These are phyloP conservation scores for Synanthedon vespiformis DNA, from an alignment of 2,888 invertebrate species.

Conservation along the genomic window DNA sequence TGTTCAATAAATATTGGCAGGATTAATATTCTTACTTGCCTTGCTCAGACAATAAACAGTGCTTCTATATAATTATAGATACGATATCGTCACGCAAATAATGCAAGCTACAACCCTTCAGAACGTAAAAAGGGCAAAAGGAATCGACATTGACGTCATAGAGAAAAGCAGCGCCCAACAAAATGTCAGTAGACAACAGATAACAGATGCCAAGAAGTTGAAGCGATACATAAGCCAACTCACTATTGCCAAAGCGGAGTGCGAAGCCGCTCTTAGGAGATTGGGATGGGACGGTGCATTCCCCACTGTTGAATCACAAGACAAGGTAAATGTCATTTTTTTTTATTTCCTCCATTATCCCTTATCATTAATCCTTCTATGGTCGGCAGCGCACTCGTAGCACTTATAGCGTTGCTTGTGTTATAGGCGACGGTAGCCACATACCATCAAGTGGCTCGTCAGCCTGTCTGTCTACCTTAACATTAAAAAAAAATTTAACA, in stretches of 20 bases:
- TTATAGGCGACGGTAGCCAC: no score
- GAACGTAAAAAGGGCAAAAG: conserved; percentile 88
- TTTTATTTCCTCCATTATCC: no score
- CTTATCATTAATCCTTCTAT: no score
- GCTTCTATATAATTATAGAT: conserved; percentile 49
- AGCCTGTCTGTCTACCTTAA: no score
- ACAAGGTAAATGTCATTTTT: conserved; percentile 34
- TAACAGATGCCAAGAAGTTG: conserved; percentile 83
- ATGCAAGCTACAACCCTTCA: conserved; percentile 94
- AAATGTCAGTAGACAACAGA: conserved; percentile 79
- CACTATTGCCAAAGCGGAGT: conserved; percentile 83
- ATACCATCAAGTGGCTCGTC: no score
- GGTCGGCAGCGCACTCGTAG: no score
- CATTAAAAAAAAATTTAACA: no score
- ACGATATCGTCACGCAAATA: conserved; percentile 90
- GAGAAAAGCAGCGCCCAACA: conserved; percentile 66
- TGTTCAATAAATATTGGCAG: no score
- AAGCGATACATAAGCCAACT: conserved; percentile 87
- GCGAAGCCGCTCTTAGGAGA: conserved; percentile 80
- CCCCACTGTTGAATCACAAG: conserved; percentile 64
- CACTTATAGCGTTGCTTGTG: no score
- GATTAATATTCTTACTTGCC: no score
- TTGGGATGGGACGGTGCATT: conserved; percentile 84
- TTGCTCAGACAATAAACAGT: no score
- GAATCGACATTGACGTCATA: conserved; percentile 74